Conservation (phyloP, 2,113 vertebrate genomes). For the Psittacara wagleri region DNA sequence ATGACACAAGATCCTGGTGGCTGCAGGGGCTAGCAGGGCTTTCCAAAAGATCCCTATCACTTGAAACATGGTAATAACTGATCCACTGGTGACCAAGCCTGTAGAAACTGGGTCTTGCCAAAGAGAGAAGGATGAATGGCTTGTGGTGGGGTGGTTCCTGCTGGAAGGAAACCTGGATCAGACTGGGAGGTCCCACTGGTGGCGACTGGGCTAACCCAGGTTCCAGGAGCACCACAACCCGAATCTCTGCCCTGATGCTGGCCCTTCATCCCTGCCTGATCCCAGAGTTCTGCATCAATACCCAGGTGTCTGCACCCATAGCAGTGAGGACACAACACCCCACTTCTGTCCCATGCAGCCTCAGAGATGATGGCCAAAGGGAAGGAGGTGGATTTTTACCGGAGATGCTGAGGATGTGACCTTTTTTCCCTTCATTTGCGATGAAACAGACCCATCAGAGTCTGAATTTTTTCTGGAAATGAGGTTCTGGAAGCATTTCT, state of each 20-base stretch:
- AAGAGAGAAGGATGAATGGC: not conserved
- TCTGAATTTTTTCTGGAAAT: not conserved
- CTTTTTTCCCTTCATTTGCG: not conserved
- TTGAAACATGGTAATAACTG: not conserved
- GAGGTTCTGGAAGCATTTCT: conserved; percentile 18
- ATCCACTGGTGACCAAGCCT: not conserved
- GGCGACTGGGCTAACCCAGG: fast-evolving
- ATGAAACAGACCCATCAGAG: conserved; percentile 13
- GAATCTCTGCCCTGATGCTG: not conserved
- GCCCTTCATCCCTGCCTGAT: not conserved
- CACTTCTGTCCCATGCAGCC: fast-evolving
- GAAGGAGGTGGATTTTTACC: not conserved
- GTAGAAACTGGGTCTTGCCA: not conserved
- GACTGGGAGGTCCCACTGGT: not conserved
- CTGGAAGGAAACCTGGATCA: not conserved
- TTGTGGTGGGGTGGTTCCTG: not conserved
- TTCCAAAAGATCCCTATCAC: fast-evolving
- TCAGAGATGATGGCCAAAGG: not conserved
- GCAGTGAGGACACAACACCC: not conserved
- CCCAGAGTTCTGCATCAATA: not conserved
- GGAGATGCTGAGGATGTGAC: not conserved
- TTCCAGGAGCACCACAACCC: fast-evolving
- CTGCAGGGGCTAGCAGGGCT: not conserved
- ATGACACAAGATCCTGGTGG: not conserved
- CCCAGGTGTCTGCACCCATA: not conserved